Conservation (phyloP, 2,797 vertebrate genomes). For the Microcaecilia unicolor region DNA sequence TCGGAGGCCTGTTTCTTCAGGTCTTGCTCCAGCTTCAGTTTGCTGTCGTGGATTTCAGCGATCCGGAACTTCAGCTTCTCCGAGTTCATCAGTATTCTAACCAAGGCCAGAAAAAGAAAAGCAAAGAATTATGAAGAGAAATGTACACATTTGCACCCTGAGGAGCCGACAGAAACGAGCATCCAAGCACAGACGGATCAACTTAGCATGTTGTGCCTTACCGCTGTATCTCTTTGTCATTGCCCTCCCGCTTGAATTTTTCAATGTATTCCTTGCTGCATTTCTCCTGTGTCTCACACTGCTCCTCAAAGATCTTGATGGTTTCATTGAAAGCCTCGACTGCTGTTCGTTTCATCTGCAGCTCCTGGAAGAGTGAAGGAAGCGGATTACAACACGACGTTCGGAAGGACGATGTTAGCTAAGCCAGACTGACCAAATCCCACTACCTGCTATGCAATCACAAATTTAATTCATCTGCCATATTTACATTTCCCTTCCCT, state of each 20-base stretch:
- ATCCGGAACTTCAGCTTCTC: constrained; percentile 79
- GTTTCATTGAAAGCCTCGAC: constrained; percentile 87
- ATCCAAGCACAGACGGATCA: no score
- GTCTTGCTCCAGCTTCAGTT: constrained; percentile 81
- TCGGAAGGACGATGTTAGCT: no score
- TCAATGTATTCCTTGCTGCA: constrained; percentile 86
- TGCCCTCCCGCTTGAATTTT: constrained; percentile 76
- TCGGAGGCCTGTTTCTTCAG: constrained; percentile 69
- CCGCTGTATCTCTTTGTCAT: constrained; percentile 77
- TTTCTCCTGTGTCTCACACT: constrained; percentile 81
- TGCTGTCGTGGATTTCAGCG: constrained; percentile 82
- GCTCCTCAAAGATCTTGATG: constrained; percentile 89
- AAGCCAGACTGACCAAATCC: no score
- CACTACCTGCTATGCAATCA: no score
- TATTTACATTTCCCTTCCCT: no score
- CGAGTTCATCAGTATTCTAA: constrained; percentile 73
- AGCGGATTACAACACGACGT: no score
- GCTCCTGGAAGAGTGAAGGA: constrained; percentile 49
- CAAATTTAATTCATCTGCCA: no score
- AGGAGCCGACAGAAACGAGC: background rate
- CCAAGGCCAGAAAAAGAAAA: background rate
- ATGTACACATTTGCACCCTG: background rate
- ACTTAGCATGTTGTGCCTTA: no score
- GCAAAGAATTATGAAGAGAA: no score
- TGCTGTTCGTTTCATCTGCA: constrained; percentile 83